Conservation (phyloP, 92 coral and sea anemone genomes). For the Porites evermanni region DNA sequence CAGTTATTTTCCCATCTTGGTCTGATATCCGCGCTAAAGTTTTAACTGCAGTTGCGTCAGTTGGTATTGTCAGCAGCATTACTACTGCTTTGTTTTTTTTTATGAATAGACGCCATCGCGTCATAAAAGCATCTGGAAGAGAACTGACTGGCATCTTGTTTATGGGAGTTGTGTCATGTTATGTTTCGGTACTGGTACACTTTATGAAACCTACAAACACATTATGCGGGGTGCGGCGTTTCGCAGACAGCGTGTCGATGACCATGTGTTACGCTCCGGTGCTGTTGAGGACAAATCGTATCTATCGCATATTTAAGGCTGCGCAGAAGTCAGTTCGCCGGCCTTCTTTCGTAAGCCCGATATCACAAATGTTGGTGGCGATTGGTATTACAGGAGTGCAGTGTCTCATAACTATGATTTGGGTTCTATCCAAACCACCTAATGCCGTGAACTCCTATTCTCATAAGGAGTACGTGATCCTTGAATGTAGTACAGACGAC, state of each 20-base stretch:
- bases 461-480: slow-evolving; percentile 45
- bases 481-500: slow-evolving; percentile 74
- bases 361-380: slow-evolving; percentile 81
- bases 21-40: slow-evolving; percentile 41
- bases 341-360: slow-evolving; percentile 87
- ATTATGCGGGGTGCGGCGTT: slow-evolving; percentile 71
- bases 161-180: slow-evolving; percentile 80
- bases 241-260: slow-evolving; percentile 76
- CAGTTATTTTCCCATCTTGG: slow-evolving; percentile 69
- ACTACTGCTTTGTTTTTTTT: slow-evolving; percentile 70
- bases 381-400: slow-evolving; percentile 83
- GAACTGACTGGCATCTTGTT: slow-evolving; percentile 82
- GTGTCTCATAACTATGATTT: slow-evolving; percentile 74
- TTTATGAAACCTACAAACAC: slow-evolving; percentile 68
- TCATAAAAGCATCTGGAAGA: slow-evolving; percentile 90
- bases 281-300: slow-evolving; percentile 89
- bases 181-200: slow-evolving; percentile 62
- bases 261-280: slow-evolving; percentile 94
- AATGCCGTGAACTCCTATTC: slow-evolving; percentile 62
- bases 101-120: slow-evolving; percentile 64
- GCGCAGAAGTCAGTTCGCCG: slow-evolving; percentile 89
- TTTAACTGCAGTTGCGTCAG: slow-evolving; percentile 17
- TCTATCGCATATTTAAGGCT: slow-evolving; percentile 89
- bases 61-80: slow-evolving; percentile 24
- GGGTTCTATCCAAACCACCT: slow-evolving; percentile 88